Base-by-base conservation (phyloP, 2,888 invertebrate genomes). In the Melangyna quadrimaculata region DNA sequence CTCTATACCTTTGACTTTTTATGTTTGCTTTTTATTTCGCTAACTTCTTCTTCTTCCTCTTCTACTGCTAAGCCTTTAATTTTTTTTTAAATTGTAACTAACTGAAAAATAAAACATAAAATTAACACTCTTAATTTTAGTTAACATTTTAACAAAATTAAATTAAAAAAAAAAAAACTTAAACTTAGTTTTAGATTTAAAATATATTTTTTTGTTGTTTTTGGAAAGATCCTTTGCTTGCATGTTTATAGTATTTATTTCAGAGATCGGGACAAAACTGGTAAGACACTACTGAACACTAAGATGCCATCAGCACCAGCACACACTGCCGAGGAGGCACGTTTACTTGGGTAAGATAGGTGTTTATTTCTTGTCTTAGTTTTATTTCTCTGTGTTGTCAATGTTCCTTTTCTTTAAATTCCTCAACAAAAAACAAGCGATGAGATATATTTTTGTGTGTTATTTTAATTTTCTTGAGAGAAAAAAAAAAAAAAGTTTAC, bases 311-410 rank as follows among this genome's bases (percentile, higher is more conserved):
- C 92, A 90, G 92, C 92, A 90, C 92, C 92, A 90, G 90, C 92
- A 90, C 91, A 92, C 89, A 92, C 91, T 90, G 95, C 96, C 92
- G 97, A 97, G 94, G 96, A 97, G 94, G 96, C 96, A 89, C 96
- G 97, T 91, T 95, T 97, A 87, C 94, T 97, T 92, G 96, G 97
- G 97, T 97, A 95, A 96, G 96, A 89, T 59, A 88, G 73, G 80
- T 35, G 43, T 55, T 61, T 55, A 53, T 59, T 24, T 77, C 35
- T 70, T 81, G 37, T 53, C 12, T 80, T 59, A 12, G 35, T 57
- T 53, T 70, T 72, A 59, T 70, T 67, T 51, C 55, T 74, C 45
- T 35, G 32, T 65, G 53, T 40, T 70, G 43, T 59, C 22, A 43
- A 22, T 55, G 45, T 79, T 69, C 51, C 40, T 63, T 71, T 65